Evolutionary conservation across 2,113 vertebrate genomes (phyloP), one percentile per base, ranked within the genome.

Genomic region (Pipa parva): DNA sequence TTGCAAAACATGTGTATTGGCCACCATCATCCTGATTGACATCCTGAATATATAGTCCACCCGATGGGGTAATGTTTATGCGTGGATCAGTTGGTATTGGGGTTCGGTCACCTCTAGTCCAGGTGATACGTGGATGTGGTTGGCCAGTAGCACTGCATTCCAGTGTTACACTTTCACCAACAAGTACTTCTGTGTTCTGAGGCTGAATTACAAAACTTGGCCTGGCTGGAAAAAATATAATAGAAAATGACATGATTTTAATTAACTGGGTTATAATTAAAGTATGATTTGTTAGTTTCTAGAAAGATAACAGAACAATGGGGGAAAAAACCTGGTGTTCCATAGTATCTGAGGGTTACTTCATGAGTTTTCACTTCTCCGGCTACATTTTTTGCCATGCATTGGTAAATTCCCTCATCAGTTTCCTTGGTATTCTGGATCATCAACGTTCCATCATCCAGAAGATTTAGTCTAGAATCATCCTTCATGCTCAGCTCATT

Each of bases 121-220:
- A 99, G 15, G 92, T 86, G 46, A 99, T 89, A 1, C 85, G 81
- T 0, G 97, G 97, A 18, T 90, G 90, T 0, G 97, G 97, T 71
- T 98, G 96, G 9, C 96, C 97, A 0, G 94, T 84, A 54, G 97
- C 93, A 0, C 97, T 99, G 81, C 97, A 99, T 76, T 99, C 97
- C 77, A 99, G 74, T 0, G 97, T 99, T 65, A 99, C 92, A 0
- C 97, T 95, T 81, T 99, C 93, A 4, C 96, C 97, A 21, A 98
- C 92, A 71, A 98, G 83, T 45, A 99, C 97, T 80, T 99, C 97
- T 0, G 97, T 99, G 80, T 97, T 98, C 87, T 97, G 95, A 0
- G 97, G 97, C 69, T 97, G 96, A 79, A 99, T 99, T 72, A 99
- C 95, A 67, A 99, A 99, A 77, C 92, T 91, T 24, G 95, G 96